Percentiles rank a stretch among this genome's conserved stretches.
phyloP scores from a whole-genome alignment of 2,888 invertebrate genomes.

The Cylloceria caligata region DNA sequence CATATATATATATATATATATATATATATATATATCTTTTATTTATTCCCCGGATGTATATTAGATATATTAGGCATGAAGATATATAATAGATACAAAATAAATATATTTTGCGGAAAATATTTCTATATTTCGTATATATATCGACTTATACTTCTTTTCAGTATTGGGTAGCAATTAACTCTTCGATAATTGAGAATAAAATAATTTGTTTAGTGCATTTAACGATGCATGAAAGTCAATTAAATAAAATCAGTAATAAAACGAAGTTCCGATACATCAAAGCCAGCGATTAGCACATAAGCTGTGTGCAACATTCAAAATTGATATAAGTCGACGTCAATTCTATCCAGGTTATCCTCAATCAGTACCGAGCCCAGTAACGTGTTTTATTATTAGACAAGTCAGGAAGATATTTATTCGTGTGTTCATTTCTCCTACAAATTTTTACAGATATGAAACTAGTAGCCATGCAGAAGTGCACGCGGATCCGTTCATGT shows the following conservation, averaged over 20 bases:
- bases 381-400: constrained; percentile 26
- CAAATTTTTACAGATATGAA: constrained; percentile 27
- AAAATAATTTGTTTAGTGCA: neutral
- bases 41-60: too few relatives aligned
- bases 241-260: neutral
- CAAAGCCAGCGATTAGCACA: neutral
- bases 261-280: constrained; percentile 2
- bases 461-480: constrained; percentile 14
- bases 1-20: too few relatives aligned
- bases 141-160: too few relatives aligned
- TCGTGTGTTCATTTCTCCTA: constrained; percentile 23
- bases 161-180: too few relatives aligned
- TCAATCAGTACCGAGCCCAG: neutral
- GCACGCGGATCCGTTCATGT: constrained; percentile 4
- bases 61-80: too few relatives aligned
- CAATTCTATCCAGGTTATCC: constrained; percentile 17
- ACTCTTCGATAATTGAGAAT: too few relatives aligned
- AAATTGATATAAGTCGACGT: constrained; percentile 24
- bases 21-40: too few relatives aligned
- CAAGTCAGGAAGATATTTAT: constrained; percentile 35
- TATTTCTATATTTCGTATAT: too few relatives aligned
- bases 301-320: constrained; percentile 21
- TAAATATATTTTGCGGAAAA: too few relatives aligned
- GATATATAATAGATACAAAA: too few relatives aligned
- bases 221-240: constrained; percentile 6